Percentiles rank a stretch among this genome's conserved stretches.
These are phyloP conservation scores for Mystacornis crossleyi DNA, from an alignment of 2,113 vertebrate genomes.

Conservation along the genomic window DNA sequence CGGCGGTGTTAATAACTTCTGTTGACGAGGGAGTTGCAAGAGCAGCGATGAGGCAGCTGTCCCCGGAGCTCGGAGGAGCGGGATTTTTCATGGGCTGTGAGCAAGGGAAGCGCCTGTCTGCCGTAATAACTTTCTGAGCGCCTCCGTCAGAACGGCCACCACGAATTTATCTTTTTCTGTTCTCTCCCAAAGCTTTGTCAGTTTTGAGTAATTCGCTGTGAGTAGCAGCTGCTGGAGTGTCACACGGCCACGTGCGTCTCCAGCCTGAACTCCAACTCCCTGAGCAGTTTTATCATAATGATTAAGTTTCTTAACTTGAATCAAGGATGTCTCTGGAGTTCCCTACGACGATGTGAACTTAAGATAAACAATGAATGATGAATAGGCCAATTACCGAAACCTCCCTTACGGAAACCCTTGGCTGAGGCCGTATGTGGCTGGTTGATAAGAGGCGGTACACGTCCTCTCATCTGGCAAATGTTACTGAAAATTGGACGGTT, in stretches of 20 bases:
- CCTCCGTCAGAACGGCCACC: neutral
- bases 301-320: constrained; percentile 61
- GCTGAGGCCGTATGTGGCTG: neutral
- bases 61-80: neutral
- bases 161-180: neutral
- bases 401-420: neutral
- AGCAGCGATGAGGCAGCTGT: neutral
- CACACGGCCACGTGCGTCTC: neutral
- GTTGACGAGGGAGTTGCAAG: neutral
- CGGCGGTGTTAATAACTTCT: neutral
- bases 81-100: constrained; percentile 10
- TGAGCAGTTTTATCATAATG: constrained; percentile 41
- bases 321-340: constrained; percentile 43
- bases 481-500: neutral
- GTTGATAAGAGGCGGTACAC: neutral
- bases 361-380: constrained; percentile 65
- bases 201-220: constrained; percentile 25
- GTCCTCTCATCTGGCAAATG: neutral
- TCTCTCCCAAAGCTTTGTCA: constrained; percentile 21
- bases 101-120: neutral
- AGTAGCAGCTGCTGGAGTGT: neutral
- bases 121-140: neutral
- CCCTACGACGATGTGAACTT: neutral
- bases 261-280: neutral
- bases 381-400: constrained; percentile 47